phyloP scores from a whole-genome alignment of 1,140 invertebrate genomes.

The Delia radicum region DNA sequence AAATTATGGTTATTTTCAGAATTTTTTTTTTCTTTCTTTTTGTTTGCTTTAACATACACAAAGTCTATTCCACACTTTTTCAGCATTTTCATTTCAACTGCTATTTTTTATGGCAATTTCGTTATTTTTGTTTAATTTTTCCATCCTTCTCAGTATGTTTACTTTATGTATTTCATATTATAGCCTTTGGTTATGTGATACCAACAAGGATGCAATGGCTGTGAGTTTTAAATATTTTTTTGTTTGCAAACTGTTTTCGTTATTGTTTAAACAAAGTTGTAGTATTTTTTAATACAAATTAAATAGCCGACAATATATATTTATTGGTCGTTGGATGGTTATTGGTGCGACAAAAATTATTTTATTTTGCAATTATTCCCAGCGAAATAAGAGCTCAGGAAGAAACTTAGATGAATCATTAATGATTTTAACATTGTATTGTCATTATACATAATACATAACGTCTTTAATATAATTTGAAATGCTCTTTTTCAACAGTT shows the following conservation, averaged over 20 bases:
- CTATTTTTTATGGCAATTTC: background rate
- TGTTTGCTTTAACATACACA: too few relatives aligned
- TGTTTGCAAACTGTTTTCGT: background rate
- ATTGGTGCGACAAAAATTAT: background rate
- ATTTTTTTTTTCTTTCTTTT: too few relatives aligned
- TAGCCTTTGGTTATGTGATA: background rate
- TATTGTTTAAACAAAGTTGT: background rate
- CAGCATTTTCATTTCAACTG: slow-evolving; percentile 10
- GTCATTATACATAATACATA: too few relatives aligned
- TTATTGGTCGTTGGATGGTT: too few relatives aligned
- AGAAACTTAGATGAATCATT: too few relatives aligned
- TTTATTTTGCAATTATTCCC: background rate
- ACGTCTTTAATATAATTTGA: too few relatives aligned
- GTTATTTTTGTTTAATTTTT: background rate
- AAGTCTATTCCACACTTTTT: too few relatives aligned
- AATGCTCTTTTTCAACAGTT: too few relatives aligned
- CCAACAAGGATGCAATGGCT: background rate
- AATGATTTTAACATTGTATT: too few relatives aligned
- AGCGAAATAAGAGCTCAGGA: too few relatives aligned
- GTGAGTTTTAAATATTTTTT: background rate
- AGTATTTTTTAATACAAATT: background rate
- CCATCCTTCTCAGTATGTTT: background rate
- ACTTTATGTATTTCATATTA: background rate
- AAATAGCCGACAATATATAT: background rate
- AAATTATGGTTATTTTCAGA: slow-evolving; percentile 24